Evolutionary conservation across 2,797 vertebrate genomes (phyloP).

Genomic region (Lagorchestes hirsutus): DNA sequence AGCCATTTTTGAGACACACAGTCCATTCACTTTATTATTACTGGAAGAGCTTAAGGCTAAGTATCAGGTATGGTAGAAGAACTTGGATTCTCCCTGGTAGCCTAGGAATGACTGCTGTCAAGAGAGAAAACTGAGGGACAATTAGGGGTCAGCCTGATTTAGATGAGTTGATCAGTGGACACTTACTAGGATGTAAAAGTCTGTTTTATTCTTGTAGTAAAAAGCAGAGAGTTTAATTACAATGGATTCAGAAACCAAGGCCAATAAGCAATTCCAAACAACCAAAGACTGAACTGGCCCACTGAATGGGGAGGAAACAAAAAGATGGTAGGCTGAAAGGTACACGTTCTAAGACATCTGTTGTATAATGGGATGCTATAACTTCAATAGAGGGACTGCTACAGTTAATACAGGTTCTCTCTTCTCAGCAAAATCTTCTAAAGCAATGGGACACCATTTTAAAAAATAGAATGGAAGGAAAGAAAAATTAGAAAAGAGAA

Average conservation of each 20-base stretch:
- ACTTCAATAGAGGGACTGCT: neutral
- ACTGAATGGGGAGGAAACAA: neutral
- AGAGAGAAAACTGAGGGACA: neutral
- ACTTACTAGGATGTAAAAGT: slow-evolving; percentile 9
- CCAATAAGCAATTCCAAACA: neutral
- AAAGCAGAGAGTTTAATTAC: slow-evolving; percentile 22
- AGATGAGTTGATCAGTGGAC: neutral
- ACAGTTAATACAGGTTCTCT: neutral
- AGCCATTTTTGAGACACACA: neutral
- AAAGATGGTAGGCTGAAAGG: neutral
- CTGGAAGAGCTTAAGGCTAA: neutral
- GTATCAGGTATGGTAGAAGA: neutral
- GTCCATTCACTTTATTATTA: neutral
- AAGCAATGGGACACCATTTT: neutral
- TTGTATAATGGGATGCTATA: neutral
- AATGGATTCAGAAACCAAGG: neutral
- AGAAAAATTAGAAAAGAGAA: neutral
- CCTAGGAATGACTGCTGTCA: neutral
- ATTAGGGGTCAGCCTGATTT: slow-evolving; percentile 4
- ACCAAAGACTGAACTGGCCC: neutral
- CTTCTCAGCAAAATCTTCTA: neutral
- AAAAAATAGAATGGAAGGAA: neutral
- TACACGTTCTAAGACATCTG: neutral
- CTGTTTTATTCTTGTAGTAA: slow-evolving; percentile 24
- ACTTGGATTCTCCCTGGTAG: neutral